Conservation (phyloP, 2,113 vertebrate genomes). For the Oncorhynchus keta region DNA sequence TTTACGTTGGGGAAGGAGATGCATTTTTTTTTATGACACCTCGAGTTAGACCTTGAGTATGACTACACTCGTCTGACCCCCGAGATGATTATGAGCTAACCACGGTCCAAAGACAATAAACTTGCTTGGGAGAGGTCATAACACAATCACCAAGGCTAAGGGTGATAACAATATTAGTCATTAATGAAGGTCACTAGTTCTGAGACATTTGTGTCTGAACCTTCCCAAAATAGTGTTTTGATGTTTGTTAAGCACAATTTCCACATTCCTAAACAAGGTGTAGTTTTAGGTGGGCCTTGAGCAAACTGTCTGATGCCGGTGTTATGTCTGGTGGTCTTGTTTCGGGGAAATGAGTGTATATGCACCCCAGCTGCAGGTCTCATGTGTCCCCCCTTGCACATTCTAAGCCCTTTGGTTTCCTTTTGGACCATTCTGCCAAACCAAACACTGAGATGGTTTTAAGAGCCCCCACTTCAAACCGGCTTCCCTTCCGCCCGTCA, state of each 20-base stretch:
- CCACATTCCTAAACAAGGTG: conserved; percentile 1
- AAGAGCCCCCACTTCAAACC: conserved; percentile 13
- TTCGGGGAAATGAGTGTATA: conserved; percentile 25
- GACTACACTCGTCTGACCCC: too few relatives aligned
- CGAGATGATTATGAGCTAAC: too few relatives aligned
- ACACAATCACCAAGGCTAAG: too few relatives aligned
- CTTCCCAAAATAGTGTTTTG: neutral
- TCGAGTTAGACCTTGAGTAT: too few relatives aligned
- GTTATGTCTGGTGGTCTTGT: conserved; percentile 58
- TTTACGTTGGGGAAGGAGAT: too few relatives aligned
- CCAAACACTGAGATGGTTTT: conserved; percentile 41
- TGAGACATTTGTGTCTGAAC: too few relatives aligned
- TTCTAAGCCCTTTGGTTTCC: conserved; percentile 34
- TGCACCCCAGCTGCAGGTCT: neutral
- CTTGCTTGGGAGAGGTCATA: too few relatives aligned
- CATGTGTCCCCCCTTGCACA: conserved; percentile 24
- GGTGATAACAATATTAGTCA: too few relatives aligned
- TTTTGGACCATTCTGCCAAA: conserved; percentile 41
- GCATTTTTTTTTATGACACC: too few relatives aligned
- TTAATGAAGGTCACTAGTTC: too few relatives aligned
- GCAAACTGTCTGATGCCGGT: conserved; percentile 52
- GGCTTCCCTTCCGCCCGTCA: neutral
- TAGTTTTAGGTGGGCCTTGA: conserved; percentile 14
- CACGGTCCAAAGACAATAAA: too few relatives aligned
- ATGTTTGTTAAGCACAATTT: too few relatives aligned